Conservation (phyloP, 2,113 vertebrate species). For the Corythornis madagascariensis region DNA sequence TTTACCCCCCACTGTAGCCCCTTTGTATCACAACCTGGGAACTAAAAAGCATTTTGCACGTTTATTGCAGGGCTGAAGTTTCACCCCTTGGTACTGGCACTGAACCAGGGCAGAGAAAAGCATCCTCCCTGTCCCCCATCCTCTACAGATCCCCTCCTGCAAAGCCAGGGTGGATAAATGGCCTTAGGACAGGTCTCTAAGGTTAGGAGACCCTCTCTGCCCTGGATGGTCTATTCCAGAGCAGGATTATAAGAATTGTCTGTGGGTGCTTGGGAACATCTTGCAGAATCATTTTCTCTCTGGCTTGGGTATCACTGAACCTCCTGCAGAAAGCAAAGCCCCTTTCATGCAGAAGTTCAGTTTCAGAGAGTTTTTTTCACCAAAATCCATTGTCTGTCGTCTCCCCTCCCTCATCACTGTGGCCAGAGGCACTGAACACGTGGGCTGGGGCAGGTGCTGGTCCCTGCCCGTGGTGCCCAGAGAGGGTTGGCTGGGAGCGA, state of each 20-base stretch:
- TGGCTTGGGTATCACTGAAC: not conserved
- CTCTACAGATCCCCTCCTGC: not conserved
- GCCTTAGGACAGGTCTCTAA: not conserved
- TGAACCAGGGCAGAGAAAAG: not conserved
- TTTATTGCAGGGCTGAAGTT: not conserved
- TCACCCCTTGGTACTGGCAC: not conserved
- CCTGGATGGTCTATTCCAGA: not conserved
- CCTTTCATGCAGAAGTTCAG: not conserved
- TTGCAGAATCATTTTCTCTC: fast-evolving
- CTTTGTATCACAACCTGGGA: not conserved
- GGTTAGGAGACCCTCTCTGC: not conserved
- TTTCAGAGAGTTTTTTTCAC: not conserved
- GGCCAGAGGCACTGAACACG: fast-evolving
- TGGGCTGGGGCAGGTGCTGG: not conserved
- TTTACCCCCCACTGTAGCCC: fast-evolving
- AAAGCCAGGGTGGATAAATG: not conserved
- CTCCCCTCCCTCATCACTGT: fast-evolving
- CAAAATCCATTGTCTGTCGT: not conserved
- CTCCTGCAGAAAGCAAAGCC: not conserved
- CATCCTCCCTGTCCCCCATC: not conserved
- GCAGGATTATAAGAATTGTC: not conserved
- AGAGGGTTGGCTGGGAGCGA: not conserved
- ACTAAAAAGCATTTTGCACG: not conserved
- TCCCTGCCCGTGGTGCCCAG: fast-evolving
- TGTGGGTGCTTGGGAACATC: not conserved